A percentile compares a stretch with the other conserved stretches of the same genome.
These are phyloP conservation scores for Telmatochromis sp. DNA, from an alignment of 2,113 vertebrate genomes.

Conservation along the genomic window DNA sequence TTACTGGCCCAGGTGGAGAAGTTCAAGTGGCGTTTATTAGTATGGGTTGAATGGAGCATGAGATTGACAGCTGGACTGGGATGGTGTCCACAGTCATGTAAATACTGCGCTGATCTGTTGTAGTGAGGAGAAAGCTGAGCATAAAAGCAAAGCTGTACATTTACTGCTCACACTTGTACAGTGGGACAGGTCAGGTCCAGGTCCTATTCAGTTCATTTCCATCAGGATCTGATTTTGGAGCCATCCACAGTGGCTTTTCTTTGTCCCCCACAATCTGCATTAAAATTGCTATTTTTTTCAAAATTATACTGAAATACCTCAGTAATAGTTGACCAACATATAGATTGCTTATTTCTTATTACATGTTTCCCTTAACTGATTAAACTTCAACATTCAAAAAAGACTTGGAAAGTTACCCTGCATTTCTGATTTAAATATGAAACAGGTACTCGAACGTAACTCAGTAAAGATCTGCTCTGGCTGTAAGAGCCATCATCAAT, in stretches of 20 bases:
- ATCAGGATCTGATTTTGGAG: background rate
- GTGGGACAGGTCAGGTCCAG: background rate
- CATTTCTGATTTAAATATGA: background rate
- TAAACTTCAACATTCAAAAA: background rate
- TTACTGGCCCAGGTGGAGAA: background rate
- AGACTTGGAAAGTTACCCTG: rapidly evolving
- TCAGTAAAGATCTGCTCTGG: background rate
- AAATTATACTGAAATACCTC: background rate
- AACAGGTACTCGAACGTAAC: background rate
- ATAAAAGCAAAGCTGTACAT: background rate
- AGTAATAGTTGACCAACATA: background rate
- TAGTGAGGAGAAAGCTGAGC: background rate
- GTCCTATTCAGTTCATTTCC: rapidly evolving
- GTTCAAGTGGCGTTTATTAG: background rate
- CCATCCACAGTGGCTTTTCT: background rate
- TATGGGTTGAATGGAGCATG: background rate
- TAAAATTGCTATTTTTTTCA: background rate
- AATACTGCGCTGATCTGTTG: background rate
- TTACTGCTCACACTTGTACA: background rate
- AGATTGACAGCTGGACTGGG: background rate
- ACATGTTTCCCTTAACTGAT: background rate
- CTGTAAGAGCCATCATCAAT: background rate
- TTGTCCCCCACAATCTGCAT: background rate
- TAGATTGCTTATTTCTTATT: background rate
- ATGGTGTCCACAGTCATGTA: rapidly evolving